Conservation (phyloP, 2,113 vertebrate genomes). For the Neopipo cinnamomea region DNA sequence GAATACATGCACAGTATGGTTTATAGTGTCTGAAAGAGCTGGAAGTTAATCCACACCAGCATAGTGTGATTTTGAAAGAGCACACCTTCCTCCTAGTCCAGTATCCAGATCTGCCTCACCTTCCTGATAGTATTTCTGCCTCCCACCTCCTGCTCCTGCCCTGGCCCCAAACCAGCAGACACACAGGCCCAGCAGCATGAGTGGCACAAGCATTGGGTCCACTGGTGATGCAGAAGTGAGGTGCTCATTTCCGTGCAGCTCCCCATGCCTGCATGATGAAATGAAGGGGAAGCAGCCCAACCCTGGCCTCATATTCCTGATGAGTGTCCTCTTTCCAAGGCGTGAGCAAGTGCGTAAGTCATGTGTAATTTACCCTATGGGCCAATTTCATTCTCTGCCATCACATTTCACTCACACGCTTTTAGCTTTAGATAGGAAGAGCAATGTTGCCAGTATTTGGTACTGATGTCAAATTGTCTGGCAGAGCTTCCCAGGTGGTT, state of each 20-base stretch:
- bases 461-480: fast-evolving
- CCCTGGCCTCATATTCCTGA: neutral
- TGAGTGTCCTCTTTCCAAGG: neutral
- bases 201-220: neutral
- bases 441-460: neutral
- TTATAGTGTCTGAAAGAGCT: neutral
- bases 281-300: neutral
- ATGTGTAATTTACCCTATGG: fast-evolving
- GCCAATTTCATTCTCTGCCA: neutral
- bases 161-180: neutral
- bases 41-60: neutral
- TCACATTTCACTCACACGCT: fast-evolving
- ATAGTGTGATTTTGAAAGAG: neutral
- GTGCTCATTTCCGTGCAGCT: neutral
- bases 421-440: neutral
- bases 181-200: fast-evolving
- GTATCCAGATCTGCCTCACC: neutral
- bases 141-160: neutral
- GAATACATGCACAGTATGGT: neutral
- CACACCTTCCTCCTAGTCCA: neutral
- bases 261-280: neutral
- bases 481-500: neutral
- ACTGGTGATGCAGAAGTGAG: fast-evolving
- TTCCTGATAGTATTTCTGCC: neutral
- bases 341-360: fast-evolving